Percentiles rank a stretch among this genome's conserved stretches.
Conservation (phyloP, 2,888 invertebrate genomes). For the Dicyrtoma fusca region DNA sequence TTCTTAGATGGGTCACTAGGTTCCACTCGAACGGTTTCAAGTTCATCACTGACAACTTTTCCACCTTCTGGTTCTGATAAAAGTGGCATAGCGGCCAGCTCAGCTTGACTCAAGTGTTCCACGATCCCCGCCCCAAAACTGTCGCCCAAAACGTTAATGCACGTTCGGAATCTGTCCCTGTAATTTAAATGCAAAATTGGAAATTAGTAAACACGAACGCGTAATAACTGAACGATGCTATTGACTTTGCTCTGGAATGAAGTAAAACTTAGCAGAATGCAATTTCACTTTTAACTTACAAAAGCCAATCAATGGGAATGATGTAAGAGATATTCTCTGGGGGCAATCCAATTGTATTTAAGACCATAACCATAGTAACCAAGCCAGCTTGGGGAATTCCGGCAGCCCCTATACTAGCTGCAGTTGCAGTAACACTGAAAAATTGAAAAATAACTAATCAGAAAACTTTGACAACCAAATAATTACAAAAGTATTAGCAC, state of each 20-base stretch:
- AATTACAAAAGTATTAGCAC: neutral
- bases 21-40: constrained; percentile 1
- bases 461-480: neutral
- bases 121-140: constrained; percentile 65
- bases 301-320: constrained; percentile 60
- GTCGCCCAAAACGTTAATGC: constrained; percentile 61
- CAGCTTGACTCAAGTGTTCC: constrained; percentile 59
- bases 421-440: constrained; percentile 65
- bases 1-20: neutral
- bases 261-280: neutral
- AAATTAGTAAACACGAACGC: no score
- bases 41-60: neutral
- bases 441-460: neutral
- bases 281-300: constrained; percentile 57
- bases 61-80: no score
- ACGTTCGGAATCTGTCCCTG: constrained; percentile 60
- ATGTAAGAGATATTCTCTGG: constrained; percentile 60
- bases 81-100: constrained; percentile 51
- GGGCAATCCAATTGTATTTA: constrained; percentile 60
- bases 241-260: neutral
- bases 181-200: no score
- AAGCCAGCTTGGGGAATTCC: constrained; percentile 64
- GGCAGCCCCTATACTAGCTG: constrained; percentile 66
- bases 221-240: no score
- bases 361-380: constrained; percentile 63